A percentile compares a stretch with the other conserved stretches of the same genome.
Conservation (phyloP, 1,140 invertebrate species). For the Drosophila elegans region DNA sequence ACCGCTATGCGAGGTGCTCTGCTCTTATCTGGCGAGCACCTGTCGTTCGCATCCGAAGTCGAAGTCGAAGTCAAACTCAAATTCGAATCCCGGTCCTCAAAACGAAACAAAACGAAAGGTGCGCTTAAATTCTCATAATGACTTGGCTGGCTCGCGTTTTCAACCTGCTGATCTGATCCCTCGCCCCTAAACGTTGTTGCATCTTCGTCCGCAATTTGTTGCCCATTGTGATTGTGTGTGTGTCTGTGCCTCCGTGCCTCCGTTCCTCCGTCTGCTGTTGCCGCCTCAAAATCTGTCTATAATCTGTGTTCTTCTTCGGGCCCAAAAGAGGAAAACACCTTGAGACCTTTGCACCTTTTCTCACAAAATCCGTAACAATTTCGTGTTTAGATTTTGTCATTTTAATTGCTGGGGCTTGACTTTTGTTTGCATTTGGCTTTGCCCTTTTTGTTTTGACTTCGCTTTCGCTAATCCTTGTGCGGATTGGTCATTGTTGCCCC, state of each 20-base stretch:
- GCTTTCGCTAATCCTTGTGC: constrained; percentile 40
- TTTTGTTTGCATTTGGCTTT: constrained; percentile 1
- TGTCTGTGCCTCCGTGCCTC: constrained; percentile 20
- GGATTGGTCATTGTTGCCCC: constrained; percentile 61
- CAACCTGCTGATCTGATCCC: constrained; percentile 39
- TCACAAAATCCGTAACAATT: constrained; percentile 70
- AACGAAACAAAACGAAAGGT: constrained; percentile 73
- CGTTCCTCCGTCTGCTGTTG: no score
- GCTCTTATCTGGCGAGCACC: constrained; percentile 72
- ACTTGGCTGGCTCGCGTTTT: constrained; percentile 61
- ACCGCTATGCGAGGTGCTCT: constrained; percentile 57
- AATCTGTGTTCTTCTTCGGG: constrained; percentile 71
- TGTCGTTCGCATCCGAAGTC: constrained; percentile 51
- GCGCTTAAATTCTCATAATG: constrained; percentile 83
- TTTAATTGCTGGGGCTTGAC: constrained; percentile 69
- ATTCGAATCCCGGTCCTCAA: constrained; percentile 30
- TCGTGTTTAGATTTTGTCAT: constrained; percentile 82
- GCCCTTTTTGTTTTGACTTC: constrained; percentile 23
- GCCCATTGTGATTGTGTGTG: constrained; percentile 35
- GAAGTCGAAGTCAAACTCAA: constrained; percentile 21
- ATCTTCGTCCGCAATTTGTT: constrained; percentile 50
- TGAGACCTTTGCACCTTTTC: constrained; percentile 74
- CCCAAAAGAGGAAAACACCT: constrained; percentile 55
- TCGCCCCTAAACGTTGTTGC: constrained; percentile 35
- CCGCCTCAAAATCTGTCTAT: constrained; percentile 78